phyloP scores from a whole-genome alignment of 2,888 invertebrate genomes.

The Cephalotes varians region DNA sequence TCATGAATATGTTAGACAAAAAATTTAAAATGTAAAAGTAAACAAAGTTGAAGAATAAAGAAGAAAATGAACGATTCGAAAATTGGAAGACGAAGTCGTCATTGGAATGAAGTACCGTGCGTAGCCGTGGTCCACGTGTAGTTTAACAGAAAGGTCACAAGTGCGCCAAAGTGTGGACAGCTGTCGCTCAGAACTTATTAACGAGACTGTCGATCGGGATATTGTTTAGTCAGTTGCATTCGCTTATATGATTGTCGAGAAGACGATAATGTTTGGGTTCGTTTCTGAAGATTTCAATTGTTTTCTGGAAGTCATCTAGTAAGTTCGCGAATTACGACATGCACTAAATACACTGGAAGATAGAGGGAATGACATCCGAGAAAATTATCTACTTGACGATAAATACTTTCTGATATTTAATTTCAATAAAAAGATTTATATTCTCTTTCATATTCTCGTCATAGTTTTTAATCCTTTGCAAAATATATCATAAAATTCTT shows the following conservation, averaged over 20 bases:
- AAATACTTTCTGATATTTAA: not conserved
- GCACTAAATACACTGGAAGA: conserved; percentile 13
- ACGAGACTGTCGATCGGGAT: conserved; percentile 59
- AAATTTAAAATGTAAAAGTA: not conserved
- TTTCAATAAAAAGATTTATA: conserved; percentile 6
- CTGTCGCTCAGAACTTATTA: conserved; percentile 74
- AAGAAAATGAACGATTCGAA: not conserved
- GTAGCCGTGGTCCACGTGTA: conserved; percentile 43
- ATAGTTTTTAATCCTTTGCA: not conserved
- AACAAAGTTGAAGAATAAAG: not conserved
- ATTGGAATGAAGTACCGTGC: not conserved
- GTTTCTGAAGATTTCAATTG: conserved; percentile 7
- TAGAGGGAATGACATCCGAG: not conserved
- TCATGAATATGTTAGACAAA: not conserved
- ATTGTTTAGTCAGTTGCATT: conserved; percentile 75
- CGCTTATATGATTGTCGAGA: conserved; percentile 38
- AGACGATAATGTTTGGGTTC: conserved; percentile 21
- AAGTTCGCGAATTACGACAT: conserved; percentile 8
- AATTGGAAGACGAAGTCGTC: not conserved
- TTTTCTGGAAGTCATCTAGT: not conserved
- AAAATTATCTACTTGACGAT: not conserved
- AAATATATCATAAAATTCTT: not conserved
- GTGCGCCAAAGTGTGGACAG: conserved; percentile 79
- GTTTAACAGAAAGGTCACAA: conserved; percentile 76
- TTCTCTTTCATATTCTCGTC: not conserved